Evolutionary conservation across 1,140 invertebrate species (phyloP), one percentile per base, ranked within the genome.

Genomic region (Musca vetustissima): DNA sequence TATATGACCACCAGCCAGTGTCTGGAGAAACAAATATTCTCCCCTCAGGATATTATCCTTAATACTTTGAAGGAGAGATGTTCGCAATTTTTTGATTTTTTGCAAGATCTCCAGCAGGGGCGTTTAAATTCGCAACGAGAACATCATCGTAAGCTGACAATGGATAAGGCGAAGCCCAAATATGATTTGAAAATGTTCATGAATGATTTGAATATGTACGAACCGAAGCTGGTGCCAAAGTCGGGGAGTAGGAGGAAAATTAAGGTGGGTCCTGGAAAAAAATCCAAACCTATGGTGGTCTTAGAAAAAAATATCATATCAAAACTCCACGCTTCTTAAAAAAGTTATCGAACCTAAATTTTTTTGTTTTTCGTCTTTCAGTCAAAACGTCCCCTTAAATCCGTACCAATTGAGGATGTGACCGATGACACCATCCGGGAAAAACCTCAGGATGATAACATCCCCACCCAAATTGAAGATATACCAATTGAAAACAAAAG

Each of bases 151-250:
- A 69, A 69, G 49, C 25, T 65, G 17, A 55, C 32, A 15, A 50
- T 64, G 19, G 55, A 68, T 32, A 68, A 68, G 55, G 67, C 57
- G 11, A 70, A 75, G 9, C 25, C 76, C 21, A 76, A 73, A 14
- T 80, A 76, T 25, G 74, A 80, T 59, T 74, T 80, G 32, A 80
- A 76, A 69, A 80, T 80, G 78, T 80, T 71, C 48, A 73, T 80
- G 7, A 80, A 80, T 49, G 78, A 78, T 7, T 52, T 70, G 0
- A 78, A 80, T 65, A 66, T 78, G 14, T 80, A 80, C 32, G 78
- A 80, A 49, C 78, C 78, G 17, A 71, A 72, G 1, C 50, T 80
- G 65, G 76, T 80, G 70, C 76, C 73, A 21, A 69, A 69, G 25
- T 17, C 49, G 4, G 49, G 13, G 4, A 50, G 19, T 4, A 15